These are phyloP conservation scores for Lepilemur septentrionalis DNA, from an alignment of 2,797 vertebrate genomes.

Conservation along the genomic window DNA sequence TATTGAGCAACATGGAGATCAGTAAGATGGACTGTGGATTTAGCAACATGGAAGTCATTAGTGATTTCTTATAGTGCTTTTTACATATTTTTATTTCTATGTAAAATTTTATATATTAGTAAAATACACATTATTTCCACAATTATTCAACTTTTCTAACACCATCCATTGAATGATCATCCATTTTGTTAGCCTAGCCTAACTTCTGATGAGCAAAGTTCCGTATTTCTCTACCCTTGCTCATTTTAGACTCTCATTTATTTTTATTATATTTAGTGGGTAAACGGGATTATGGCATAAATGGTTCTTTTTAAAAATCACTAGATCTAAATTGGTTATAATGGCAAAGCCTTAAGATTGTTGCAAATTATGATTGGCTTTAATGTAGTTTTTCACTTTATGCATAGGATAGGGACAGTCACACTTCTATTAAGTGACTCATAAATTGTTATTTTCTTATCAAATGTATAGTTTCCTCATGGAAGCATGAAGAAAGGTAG, in stretches of 20 bases:
- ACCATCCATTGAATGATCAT: neutral
- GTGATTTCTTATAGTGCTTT: neutral
- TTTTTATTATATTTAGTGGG: neutral
- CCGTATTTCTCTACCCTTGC: neutral
- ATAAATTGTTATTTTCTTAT: slow-evolving; percentile 14
- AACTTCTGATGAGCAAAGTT: neutral
- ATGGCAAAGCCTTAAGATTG: neutral
- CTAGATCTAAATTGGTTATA: neutral
- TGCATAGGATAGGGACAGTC: neutral
- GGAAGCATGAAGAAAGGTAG: neutral
- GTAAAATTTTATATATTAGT: neutral
- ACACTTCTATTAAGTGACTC: slow-evolving; percentile 1
- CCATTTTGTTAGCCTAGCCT: neutral
- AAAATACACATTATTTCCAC: neutral
- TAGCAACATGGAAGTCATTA: neutral
- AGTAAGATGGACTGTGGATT: neutral
- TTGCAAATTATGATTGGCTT: slow-evolving; percentile 17
- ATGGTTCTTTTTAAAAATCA: neutral
- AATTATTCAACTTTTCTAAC: neutral
- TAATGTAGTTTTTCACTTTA: neutral
- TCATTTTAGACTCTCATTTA: neutral
- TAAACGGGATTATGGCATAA: neutral
- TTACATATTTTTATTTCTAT: neutral
- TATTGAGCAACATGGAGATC: neutral
- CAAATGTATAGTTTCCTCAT: neutral